Conservation (phyloP, 2,113 vertebrate genomes). For the Bombycilla garrulus region DNA sequence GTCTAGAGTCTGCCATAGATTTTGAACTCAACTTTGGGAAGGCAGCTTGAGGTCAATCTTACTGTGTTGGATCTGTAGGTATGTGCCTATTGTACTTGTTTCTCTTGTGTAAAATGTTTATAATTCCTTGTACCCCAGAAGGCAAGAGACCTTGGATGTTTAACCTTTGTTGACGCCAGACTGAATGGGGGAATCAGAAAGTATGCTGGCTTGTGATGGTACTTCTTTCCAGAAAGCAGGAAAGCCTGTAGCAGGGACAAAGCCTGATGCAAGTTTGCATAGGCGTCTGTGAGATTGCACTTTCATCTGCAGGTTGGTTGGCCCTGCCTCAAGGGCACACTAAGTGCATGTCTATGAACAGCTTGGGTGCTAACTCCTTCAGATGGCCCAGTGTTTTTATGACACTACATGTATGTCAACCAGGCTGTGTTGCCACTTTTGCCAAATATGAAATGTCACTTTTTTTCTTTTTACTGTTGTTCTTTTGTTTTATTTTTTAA, state of each 20-base stretch:
- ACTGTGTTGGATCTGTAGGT: not conserved
- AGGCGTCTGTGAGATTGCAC: not conserved
- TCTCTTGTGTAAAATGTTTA: not conserved
- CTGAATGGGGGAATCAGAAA: not conserved
- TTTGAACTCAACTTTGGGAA: not conserved
- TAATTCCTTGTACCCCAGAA: not conserved
- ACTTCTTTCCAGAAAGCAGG: accelerated
- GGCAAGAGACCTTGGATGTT: not conserved
- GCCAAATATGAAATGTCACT: not conserved
- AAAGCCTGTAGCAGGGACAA: not conserved
- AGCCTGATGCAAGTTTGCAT: accelerated
- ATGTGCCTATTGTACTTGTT: not conserved
- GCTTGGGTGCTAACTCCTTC: not conserved
- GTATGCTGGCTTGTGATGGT: no score
- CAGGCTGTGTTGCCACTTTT: not conserved
- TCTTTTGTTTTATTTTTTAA: not conserved
- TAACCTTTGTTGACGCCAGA: not conserved
- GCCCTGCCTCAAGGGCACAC: not conserved
- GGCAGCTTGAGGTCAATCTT: not conserved
- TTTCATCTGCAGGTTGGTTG: not conserved
- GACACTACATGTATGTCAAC: not conserved
- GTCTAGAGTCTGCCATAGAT: not conserved
- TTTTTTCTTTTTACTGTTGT: not conserved
- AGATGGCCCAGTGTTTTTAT: not conserved
- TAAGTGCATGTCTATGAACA: accelerated